phyloP scores from a whole-genome alignment of 1,140 invertebrate species.

The Dryas iulia region DNA sequence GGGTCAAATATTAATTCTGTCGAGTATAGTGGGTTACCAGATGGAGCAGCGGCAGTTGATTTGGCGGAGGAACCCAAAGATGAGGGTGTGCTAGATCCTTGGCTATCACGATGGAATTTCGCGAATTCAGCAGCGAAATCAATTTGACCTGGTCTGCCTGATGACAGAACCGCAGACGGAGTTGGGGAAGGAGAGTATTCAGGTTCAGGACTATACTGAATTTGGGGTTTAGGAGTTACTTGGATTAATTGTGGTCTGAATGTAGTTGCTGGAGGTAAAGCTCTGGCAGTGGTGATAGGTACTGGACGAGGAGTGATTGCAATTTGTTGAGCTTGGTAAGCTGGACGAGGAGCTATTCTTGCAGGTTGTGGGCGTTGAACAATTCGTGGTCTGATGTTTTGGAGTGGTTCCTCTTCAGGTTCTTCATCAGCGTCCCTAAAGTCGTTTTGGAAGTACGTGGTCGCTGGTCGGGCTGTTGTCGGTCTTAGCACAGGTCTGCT shows the following conservation, averaged over 20 bases:
- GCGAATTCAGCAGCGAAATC: slow-evolving; percentile 88
- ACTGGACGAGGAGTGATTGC: slow-evolving; percentile 84
- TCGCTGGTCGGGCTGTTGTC: slow-evolving; percentile 81
- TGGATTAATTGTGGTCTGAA: slow-evolving; percentile 83
- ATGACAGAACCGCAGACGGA: slow-evolving; percentile 52
- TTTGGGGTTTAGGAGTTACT: slow-evolving; percentile 81
- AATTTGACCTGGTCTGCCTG: slow-evolving; percentile 78
- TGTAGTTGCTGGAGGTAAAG: slow-evolving; percentile 84
- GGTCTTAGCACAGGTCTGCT: slow-evolving; percentile 78
- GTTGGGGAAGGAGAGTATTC: slow-evolving; percentile 67
- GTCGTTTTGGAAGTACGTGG: slow-evolving; percentile 84
- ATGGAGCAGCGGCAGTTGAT: slow-evolving; percentile 56
- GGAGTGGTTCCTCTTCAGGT: slow-evolving; percentile 79
- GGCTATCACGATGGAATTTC: slow-evolving; percentile 88
- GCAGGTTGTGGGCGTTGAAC: slow-evolving; percentile 75
- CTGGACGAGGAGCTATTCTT: slow-evolving; percentile 48
- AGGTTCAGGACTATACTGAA: slow-evolving; percentile 81
- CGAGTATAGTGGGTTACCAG: slow-evolving; percentile 85
- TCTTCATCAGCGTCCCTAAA: slow-evolving; percentile 83
- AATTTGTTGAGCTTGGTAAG: slow-evolving; percentile 75
- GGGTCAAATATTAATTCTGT: slow-evolving; percentile 90
- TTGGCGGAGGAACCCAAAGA: slow-evolving; percentile 57
- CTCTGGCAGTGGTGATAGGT: slow-evolving; percentile 82
- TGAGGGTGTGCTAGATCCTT: slow-evolving; percentile 76
- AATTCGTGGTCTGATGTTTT: slow-evolving; percentile 76